Evolutionary conservation across 2,888 invertebrate species (phyloP).

Genomic region (Papilio protenor): DNA sequence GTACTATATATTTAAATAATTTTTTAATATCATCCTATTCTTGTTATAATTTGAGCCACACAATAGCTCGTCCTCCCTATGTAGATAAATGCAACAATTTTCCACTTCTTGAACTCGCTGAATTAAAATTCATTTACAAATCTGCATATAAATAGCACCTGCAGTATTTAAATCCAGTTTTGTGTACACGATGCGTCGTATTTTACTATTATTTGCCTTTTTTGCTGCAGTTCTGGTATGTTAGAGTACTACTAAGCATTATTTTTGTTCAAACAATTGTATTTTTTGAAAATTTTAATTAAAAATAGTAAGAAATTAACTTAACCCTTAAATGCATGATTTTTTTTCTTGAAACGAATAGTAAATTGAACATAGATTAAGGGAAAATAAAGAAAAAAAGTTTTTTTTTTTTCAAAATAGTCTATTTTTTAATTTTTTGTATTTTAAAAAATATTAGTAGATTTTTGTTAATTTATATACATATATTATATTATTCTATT

Average conservation of each 20-base stretch:
- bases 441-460: too few species aligned
- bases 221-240: constrained; percentile 9
- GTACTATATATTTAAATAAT: neutral
- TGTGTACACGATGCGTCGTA: constrained; percentile 18
- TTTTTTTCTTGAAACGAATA: too few species aligned
- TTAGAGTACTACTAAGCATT: neutral
- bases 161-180: constrained; percentile 37
- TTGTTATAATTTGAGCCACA: neutral
- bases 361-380: too few species aligned
- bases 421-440: too few species aligned
- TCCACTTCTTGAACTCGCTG: constrained; percentile 35
- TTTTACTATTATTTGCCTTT: constrained; percentile 24
- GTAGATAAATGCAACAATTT: constrained; percentile 39
- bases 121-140: constrained; percentile 42
- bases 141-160: constrained; percentile 42
- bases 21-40: neutral
- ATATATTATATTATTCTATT: too few species aligned
- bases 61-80: neutral
- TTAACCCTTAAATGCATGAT: too few species aligned
- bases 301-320: neutral
- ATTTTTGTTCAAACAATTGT: neutral
- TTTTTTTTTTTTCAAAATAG: too few species aligned
- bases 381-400: too few species aligned
- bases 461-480: too few species aligned
- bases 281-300: neutral